Conservation (phyloP, 2,113 vertebrate species). For the Chaetodon auriga region DNA sequence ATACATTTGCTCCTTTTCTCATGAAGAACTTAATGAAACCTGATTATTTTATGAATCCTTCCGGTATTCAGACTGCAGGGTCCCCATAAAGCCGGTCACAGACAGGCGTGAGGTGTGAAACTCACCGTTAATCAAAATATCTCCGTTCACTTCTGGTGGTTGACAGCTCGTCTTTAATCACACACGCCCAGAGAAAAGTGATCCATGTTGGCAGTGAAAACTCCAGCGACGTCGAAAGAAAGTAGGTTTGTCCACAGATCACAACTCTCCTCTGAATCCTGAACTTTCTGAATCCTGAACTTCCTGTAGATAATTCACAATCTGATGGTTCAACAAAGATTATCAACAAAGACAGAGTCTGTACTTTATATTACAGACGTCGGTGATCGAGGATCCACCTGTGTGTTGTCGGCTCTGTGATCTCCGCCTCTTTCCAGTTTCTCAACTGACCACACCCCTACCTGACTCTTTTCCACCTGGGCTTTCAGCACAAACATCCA, state of each 20-base stretch:
- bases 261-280: background rate
- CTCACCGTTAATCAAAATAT: conserved; percentile 52
- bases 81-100: background rate
- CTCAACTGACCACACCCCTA: conserved; percentile 60
- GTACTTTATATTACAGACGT: background rate
- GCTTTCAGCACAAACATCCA: background rate
- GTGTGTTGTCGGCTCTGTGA: background rate
- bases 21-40: background rate
- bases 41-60: background rate
- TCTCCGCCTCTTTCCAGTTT: conserved; percentile 36
- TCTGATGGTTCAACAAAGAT: background rate
- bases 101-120: background rate
- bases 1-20: background rate
- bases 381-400: conserved; percentile 38
- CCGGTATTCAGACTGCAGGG: background rate
- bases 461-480: conserved; percentile 38
- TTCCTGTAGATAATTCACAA: accelerated
- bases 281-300: accelerated
- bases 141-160: background rate
- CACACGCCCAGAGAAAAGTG: conserved; percentile 5
- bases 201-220: conserved; percentile 59
- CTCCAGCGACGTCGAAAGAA: conserved; percentile 21
- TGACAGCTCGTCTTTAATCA: conserved; percentile 12
- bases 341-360: background rate
- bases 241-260: conserved; percentile 11